A percentile compares a stretch with the other conserved stretches of the same genome.
phyloP scores from a whole-genome alignment of 1,140 invertebrate genomes.

The Hycleus phaleratus region DNA sequence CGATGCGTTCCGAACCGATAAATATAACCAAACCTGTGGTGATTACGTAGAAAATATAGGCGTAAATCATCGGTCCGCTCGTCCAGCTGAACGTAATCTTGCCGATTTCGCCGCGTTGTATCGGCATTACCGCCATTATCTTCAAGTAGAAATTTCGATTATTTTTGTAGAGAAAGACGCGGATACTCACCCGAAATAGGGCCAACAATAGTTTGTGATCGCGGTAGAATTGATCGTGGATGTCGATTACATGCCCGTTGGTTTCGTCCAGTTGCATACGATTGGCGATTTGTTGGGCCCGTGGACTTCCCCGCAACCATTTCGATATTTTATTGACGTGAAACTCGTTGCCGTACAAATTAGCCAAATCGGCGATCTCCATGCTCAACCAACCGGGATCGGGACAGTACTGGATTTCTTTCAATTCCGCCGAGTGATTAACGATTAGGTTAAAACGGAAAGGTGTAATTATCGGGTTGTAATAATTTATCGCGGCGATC shows the following conservation, averaged over 20 bases:
- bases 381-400: too few species aligned
- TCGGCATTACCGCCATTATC: constrained; percentile 52
- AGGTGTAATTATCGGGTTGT: too few species aligned
- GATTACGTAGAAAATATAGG: constrained; percentile 49
- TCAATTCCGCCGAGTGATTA: too few species aligned
- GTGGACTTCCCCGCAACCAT: constrained; percentile 36
- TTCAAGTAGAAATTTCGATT: constrained; percentile 12
- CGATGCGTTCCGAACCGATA: constrained; percentile 49
- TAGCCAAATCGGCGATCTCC: constrained; percentile 14
- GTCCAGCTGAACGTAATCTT: constrained; percentile 52
- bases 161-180: background rate
- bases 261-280: constrained; percentile 44
- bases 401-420: too few species aligned
- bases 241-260: constrained; percentile 47
- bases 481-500: too few species aligned
- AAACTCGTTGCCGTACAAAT: constrained; percentile 29
- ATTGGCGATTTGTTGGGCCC: constrained; percentile 33
- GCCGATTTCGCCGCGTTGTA: constrained; percentile 42
- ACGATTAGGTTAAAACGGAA: too few species aligned
- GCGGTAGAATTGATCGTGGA: constrained; percentile 53
- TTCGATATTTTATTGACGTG: constrained; percentile 22
- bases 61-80: constrained; percentile 49
- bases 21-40: constrained; percentile 46
- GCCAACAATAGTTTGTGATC: constrained; percentile 53
- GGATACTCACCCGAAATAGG: constrained; percentile 43